Conservation (phyloP, 1,140 invertebrate species). For the Polypedilum vanderplanki region DNA sequence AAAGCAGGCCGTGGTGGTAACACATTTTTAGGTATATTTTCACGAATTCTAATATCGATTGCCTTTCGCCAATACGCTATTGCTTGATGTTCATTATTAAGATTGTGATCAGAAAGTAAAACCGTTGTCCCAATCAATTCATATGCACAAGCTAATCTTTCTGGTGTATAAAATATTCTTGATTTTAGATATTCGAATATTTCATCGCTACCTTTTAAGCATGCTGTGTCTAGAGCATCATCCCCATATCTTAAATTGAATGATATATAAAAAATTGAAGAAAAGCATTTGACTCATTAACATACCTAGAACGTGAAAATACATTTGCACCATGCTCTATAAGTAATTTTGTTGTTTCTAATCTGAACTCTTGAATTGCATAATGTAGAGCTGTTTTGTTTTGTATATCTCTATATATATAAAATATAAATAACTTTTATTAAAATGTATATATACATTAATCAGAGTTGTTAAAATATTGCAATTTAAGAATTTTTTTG, state of each 20-base stretch:
- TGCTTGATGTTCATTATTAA: conserved; percentile 69
- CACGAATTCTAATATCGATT: conserved; percentile 49
- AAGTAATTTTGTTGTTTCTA: conserved; percentile 78
- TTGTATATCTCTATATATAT: conserved; percentile 63
- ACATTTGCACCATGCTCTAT: conserved; percentile 74
- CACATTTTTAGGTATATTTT: conserved; percentile 43
- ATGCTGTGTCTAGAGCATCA: conserved; percentile 84
- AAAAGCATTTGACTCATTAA: not conserved
- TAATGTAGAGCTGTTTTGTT: conserved; percentile 90
- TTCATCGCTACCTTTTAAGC: conserved; percentile 74
- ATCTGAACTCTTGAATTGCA: conserved; percentile 80
- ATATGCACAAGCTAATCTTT: conserved; percentile 71
- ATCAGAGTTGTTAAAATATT: too few species aligned
- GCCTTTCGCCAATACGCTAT: conserved; percentile 62
- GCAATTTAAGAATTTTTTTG: too few species aligned
- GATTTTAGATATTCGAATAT: conserved; percentile 72
- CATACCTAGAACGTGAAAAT: conserved; percentile 56
- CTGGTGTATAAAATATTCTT: conserved; percentile 54
- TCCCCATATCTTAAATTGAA: conserved; percentile 63
- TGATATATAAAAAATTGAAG: too few species aligned
- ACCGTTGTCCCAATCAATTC: conserved; percentile 61
- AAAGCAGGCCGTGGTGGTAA: conserved; percentile 54
- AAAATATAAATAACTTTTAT: not conserved
- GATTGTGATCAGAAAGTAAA: conserved; percentile 53
- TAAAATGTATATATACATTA: too few species aligned